phyloP scores from a whole-genome alignment of 2,113 vertebrate species.

The Kryptolebias marmoratus region DNA sequence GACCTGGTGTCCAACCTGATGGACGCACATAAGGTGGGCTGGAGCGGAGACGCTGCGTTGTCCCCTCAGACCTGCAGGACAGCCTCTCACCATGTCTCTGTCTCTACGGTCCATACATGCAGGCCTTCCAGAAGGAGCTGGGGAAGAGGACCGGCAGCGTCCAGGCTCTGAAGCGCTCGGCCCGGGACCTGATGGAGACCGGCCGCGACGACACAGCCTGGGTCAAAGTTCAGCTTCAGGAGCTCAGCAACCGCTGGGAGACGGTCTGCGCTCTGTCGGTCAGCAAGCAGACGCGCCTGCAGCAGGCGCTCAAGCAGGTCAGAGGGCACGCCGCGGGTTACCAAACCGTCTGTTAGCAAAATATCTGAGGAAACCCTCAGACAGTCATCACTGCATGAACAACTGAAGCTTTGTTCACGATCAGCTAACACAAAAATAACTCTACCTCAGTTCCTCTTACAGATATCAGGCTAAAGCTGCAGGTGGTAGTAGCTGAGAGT shows the following conservation, averaged over 20 bases:
- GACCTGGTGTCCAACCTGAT: constrained; percentile 98
- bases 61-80: no score
- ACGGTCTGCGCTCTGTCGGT: constrained; percentile 95
- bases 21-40: constrained; percentile 94
- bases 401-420: no score
- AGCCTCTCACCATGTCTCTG: not conserved
- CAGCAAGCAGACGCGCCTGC: constrained; percentile 93
- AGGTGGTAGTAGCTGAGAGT: no score
- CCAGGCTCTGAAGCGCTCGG: constrained; percentile 94
- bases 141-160: constrained; percentile 94
- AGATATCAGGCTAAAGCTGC: no score
- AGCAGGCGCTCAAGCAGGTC: constrained; percentile 95
- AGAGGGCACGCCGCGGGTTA: constrained; percentile 10
- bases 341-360: no score
- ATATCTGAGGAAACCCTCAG: no score
- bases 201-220: constrained; percentile 94
- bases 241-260: constrained; percentile 97
- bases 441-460: no score
- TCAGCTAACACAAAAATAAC: no score
- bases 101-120: not conserved
- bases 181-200: constrained; percentile 93
- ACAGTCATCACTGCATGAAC: no score
- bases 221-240: constrained; percentile 97
- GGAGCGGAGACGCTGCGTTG: not conserved
- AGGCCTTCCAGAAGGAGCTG: constrained; percentile 98